phyloP scores from a whole-genome alignment of 2,113 vertebrate species.

The Dicrurus megarhynchus region DNA sequence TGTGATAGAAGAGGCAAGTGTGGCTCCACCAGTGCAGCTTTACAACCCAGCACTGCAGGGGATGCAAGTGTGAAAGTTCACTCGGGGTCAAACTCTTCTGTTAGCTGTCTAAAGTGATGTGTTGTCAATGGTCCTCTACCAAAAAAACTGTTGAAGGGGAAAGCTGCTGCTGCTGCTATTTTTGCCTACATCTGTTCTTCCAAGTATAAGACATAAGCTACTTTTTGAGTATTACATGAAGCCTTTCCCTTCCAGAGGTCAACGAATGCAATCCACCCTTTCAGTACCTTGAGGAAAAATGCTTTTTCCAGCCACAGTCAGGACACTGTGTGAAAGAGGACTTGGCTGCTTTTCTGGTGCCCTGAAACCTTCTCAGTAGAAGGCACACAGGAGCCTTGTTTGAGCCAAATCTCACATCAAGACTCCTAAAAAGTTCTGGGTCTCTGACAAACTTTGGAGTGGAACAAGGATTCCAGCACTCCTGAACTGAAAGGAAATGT shows the following conservation, averaged over 20 bases:
- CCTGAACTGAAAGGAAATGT: background rate
- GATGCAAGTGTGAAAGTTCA: background rate
- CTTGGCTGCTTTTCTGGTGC: background rate
- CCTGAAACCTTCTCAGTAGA: background rate
- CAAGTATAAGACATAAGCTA: background rate
- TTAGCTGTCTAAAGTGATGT: background rate
- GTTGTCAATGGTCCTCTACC: background rate
- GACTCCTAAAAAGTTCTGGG: background rate
- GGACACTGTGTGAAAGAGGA: background rate
- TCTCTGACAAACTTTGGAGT: background rate
- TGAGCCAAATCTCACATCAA: background rate
- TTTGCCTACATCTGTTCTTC: slow-evolving; percentile 4
- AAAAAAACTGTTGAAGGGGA: background rate
- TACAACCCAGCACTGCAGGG: background rate
- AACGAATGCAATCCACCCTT: slow-evolving; percentile 44
- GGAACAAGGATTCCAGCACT: background rate
- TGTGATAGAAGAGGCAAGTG: fast-evolving
- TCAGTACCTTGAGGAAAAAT: slow-evolving; percentile 29
- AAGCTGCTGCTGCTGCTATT: background rate
- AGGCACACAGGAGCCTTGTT: background rate
- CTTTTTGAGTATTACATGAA: slow-evolving; percentile 9
- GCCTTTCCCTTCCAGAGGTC: background rate
- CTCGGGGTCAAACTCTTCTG: background rate
- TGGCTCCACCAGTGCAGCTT: background rate
- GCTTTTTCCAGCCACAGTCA: background rate